Conservation (phyloP, 2,888 invertebrate species). For the Deroplatys truncata region DNA sequence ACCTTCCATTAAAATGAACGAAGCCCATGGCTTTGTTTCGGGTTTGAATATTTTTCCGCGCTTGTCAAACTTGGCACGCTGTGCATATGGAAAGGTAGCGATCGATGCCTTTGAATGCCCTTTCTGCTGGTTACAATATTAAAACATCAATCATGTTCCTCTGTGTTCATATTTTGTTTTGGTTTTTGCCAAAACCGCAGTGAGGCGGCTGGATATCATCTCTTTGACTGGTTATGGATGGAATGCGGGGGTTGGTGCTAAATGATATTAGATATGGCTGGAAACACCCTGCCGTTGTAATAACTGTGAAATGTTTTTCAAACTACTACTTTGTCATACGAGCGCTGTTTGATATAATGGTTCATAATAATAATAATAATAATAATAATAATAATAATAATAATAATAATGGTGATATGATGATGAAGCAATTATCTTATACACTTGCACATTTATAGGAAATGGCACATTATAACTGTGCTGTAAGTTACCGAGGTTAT, state of each 20-base stretch:
- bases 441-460: too few species aligned
- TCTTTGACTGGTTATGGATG: neutral
- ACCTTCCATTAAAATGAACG: neutral
- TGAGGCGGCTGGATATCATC: neutral
- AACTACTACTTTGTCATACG: too few species aligned
- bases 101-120: neutral
- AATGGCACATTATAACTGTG: too few species aligned
- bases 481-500: too few species aligned
- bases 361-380: too few species aligned
- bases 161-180: neutral
- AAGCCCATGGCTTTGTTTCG: neutral
- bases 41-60: neutral
- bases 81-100: neutral
- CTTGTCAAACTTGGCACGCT: neutral
- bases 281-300: neutral
- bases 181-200: neutral
- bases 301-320: neutral
- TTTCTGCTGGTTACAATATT: neutral
- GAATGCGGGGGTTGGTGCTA: neutral
- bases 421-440: too few species aligned
- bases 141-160: neutral
- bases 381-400: too few species aligned
- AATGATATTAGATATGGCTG: neutral
- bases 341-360: too few species aligned
- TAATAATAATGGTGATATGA: too few species aligned